Percentiles rank a stretch among this genome's conserved stretches.
phyloP scores from a whole-genome alignment of 2,888 invertebrate species.

The Aspidiotus rigidus region DNA sequence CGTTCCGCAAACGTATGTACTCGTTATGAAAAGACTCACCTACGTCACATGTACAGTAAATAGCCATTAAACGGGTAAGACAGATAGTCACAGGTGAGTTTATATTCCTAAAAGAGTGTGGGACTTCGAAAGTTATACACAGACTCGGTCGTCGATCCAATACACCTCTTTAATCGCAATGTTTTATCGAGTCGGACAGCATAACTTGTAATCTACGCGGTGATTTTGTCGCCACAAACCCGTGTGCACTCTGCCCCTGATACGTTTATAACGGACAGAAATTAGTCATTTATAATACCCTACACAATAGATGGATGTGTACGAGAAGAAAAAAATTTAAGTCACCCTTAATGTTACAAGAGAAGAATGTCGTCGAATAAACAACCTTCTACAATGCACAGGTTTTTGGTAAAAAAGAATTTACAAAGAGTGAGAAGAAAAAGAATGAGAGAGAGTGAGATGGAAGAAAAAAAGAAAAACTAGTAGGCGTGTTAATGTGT shows the following conservation, averaged over 20 bases:
- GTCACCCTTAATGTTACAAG: conserved; percentile 7
- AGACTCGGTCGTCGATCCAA: too few species aligned
- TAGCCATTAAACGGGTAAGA: too few species aligned
- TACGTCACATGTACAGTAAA: too few species aligned
- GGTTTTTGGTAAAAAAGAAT: neutral
- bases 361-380: conserved; percentile 28
- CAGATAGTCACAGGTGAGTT: too few species aligned
- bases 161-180: too few species aligned
- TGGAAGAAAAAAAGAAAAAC: conserved; percentile 10
- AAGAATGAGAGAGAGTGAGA: neutral
- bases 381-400: conserved; percentile 14
- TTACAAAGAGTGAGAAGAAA: neutral
- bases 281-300: neutral
- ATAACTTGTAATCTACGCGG: neutral
- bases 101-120: too few species aligned
- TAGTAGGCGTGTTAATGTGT: conserved; percentile 30
- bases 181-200: too few species aligned
- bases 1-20: too few species aligned
- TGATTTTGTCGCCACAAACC: neutral
- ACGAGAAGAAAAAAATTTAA: neutral
- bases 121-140: too few species aligned
- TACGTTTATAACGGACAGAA: too few species aligned
- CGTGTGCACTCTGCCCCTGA: too few species aligned
- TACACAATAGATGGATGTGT: neutral
- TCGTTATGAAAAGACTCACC: too few species aligned